Conservation (phyloP, 2,888 invertebrate species). For the Dolichomitus sp. region DNA sequence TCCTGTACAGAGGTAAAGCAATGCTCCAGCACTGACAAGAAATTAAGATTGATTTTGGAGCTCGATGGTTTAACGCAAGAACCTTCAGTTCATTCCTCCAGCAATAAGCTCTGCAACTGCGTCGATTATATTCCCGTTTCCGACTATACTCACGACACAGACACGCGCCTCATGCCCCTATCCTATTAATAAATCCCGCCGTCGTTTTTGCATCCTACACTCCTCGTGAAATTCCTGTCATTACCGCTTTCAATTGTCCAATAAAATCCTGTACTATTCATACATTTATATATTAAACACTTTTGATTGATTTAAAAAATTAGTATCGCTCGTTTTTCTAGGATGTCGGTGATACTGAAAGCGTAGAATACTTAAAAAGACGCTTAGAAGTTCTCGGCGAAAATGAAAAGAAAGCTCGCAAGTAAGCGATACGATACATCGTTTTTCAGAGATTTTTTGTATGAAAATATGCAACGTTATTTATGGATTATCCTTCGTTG, state of each 20-base stretch:
- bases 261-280: slow-evolving; percentile 48
- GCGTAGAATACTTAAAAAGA: slow-evolving; percentile 71
- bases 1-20: slow-evolving; percentile 81
- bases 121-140: slow-evolving; percentile 51
- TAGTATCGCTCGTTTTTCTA: slow-evolving; percentile 60
- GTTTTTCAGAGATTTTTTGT: background rate
- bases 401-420: slow-evolving; percentile 75
- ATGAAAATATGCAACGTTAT: background rate
- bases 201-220: slow-evolving; percentile 38
- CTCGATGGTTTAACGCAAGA: slow-evolving; percentile 54
- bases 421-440: slow-evolving; percentile 65
- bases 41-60: slow-evolving; percentile 74
- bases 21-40: slow-evolving; percentile 72
- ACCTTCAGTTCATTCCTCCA: slow-evolving; percentile 44
- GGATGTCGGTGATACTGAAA: slow-evolving; percentile 73
- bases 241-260: slow-evolving; percentile 36
- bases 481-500: slow-evolving; percentile 26
- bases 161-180: slow-evolving; percentile 32
- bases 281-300: slow-evolving; percentile 11
- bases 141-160: slow-evolving; percentile 53
- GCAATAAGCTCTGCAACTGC: slow-evolving; percentile 35
- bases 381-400: slow-evolving; percentile 74
- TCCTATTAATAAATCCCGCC: slow-evolving; percentile 42
- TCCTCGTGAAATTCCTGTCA: slow-evolving; percentile 49
- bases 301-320: background rate